phyloP scores from a whole-genome alignment of 2,888 invertebrate species.

The Brachylomia viminalis region DNA sequence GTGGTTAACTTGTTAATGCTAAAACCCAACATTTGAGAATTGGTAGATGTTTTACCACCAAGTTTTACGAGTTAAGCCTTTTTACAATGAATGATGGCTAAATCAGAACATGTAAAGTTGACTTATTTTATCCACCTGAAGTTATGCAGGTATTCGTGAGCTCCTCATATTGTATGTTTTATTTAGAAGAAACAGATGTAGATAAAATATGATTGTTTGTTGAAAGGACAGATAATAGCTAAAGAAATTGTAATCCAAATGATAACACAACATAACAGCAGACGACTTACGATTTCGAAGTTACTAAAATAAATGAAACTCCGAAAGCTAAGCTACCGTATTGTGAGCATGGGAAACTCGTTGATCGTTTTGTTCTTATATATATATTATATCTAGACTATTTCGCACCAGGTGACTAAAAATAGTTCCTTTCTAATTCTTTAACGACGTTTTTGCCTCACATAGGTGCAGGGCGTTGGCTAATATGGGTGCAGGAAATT shows the following conservation, averaged over 20 bases:
- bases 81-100: not conserved
- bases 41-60: constrained; percentile 8
- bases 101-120: not conserved
- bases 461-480: constrained; percentile 66
- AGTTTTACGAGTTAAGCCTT: constrained; percentile 2
- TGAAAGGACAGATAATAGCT: not conserved
- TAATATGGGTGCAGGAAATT: constrained; percentile 67
- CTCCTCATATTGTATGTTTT: too few species aligned
- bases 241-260: not conserved
- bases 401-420: constrained; percentile 51
- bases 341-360: constrained; percentile 24
- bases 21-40: constrained; percentile 33
- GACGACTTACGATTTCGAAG: not conserved
- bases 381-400: constrained; percentile 26
- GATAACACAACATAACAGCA: not conserved
- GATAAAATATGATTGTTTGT: not conserved
- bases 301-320: not conserved
- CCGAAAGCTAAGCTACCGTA: not conserved
- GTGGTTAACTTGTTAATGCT: constrained; percentile 16
- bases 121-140: not conserved
- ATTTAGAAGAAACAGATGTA: not conserved
- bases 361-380: constrained; percentile 43
- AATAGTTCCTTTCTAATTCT: constrained; percentile 65
- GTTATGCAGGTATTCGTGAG: not conserved
- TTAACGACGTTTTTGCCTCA: constrained; percentile 65